Evolutionary conservation across 2,113 vertebrate species (phyloP).

Genomic region (Leptosomus discolor): DNA sequence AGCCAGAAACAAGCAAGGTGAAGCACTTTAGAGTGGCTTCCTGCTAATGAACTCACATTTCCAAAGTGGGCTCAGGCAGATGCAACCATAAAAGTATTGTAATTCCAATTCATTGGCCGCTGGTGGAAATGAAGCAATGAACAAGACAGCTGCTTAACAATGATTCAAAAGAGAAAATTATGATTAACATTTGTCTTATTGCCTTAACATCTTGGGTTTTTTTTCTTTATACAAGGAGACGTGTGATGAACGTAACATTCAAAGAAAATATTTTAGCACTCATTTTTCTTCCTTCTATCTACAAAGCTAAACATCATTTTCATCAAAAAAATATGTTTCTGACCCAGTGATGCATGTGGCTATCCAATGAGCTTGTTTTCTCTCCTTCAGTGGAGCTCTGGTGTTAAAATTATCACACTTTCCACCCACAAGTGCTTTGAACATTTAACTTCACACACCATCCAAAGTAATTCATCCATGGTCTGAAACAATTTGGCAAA

Average conservation of each 20-base stretch:
- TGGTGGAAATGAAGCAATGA: constrained; percentile 33
- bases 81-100: constrained; percentile 11
- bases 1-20: background rate
- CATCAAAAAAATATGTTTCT: background rate
- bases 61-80: constrained; percentile 37
- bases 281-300: background rate
- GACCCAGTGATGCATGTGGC: background rate
- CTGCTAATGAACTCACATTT: constrained; percentile 29
- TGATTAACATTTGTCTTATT: constrained; percentile 12
- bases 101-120: constrained; percentile 15
- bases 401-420: background rate
- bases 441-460: background rate
- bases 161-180: constrained; percentile 9
- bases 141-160: constrained; percentile 28
- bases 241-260: background rate
- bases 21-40: background rate
- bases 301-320: background rate
- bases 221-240: background rate
- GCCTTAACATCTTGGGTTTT: background rate
- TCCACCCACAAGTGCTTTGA: background rate
- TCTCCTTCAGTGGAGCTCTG: background rate
- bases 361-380: background rate
- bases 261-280: background rate
- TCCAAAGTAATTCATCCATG: background rate
- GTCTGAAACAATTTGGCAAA: background rate